Evolutionary conservation across 2,797 vertebrate genomes (phyloP).

Genomic region (Brotula barbata): DNA sequence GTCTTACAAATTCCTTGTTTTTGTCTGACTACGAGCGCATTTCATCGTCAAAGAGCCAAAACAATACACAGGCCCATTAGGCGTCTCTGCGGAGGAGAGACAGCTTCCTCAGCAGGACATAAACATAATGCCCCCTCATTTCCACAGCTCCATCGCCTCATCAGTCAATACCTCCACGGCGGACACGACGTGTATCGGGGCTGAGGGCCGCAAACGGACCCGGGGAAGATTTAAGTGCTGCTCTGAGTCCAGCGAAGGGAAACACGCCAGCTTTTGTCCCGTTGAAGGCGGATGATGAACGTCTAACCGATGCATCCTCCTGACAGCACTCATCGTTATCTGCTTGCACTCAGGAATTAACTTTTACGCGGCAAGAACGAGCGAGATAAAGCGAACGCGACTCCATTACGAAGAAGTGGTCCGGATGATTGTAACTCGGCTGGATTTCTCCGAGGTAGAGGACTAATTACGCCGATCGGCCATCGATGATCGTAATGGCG

Average conservation of each 20-base stretch:
- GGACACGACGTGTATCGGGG: neutral
- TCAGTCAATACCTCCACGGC: conserved; percentile 60
- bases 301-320: conserved; percentile 13
- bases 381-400: neutral
- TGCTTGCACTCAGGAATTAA: conserved; percentile 3
- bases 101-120: conserved; percentile 31
- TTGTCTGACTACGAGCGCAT: conserved; percentile 5
- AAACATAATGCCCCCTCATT: conserved; percentile 24
- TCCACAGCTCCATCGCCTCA: conserved; percentile 26
- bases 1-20: neutral
- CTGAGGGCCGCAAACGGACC: conserved; percentile 9
- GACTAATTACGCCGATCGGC: conserved; percentile 52
- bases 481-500: conserved; percentile 31
- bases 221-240: conserved; percentile 24
- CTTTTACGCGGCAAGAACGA: neutral
- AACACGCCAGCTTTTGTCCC: conserved; percentile 20
- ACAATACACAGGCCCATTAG: conserved; percentile 34
- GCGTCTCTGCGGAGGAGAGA: conserved; percentile 4
- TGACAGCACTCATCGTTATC: neutral
- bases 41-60: conserved; percentile 24
- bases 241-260: conserved; percentile 20
- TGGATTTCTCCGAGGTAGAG: conserved; percentile 27
- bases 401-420: conserved; percentile 7
- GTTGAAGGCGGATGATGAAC: conserved; percentile 5
- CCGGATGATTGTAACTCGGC: conserved; percentile 2